Conservation (phyloP, 2,888 invertebrate genomes). For the Amphimallon solstitiale region DNA sequence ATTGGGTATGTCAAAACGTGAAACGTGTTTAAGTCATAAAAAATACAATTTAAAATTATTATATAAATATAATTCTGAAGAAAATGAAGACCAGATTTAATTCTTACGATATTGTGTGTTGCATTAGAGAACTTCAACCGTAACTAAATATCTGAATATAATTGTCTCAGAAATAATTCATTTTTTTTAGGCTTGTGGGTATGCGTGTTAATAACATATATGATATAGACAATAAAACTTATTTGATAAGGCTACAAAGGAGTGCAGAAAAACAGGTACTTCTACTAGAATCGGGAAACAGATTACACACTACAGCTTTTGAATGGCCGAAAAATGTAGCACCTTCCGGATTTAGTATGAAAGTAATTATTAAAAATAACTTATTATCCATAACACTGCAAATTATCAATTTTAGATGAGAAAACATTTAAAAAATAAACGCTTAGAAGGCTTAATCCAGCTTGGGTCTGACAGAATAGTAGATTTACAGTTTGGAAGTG, state of each 20-base stretch:
- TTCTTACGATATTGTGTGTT: slow-evolving; percentile 91
- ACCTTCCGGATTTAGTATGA: slow-evolving; percentile 98
- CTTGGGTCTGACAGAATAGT: slow-evolving; percentile 94
- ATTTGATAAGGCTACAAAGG: slow-evolving; percentile 86
- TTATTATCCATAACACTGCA: background rate
- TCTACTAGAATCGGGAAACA: slow-evolving; percentile 91
- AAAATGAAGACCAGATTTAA: slow-evolving; percentile 94
- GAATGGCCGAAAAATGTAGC: slow-evolving; percentile 98
- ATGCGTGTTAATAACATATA: slow-evolving; percentile 97
- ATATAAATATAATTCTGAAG: background rate
- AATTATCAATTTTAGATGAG: slow-evolving; percentile 75
- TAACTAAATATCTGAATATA: slow-evolving; percentile 56
- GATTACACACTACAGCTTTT: slow-evolving; percentile 94
- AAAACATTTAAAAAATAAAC: slow-evolving; percentile 96
- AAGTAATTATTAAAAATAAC: slow-evolving; percentile 66
- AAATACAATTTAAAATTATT: slow-evolving; percentile 7
- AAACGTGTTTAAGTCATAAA: background rate
- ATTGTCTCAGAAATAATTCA: slow-evolving; percentile 20
- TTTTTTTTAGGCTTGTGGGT: slow-evolving; percentile 76
- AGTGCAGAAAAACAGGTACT: slow-evolving; percentile 89
- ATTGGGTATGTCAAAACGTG: background rate
- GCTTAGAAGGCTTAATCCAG: slow-evolving; percentile 86
- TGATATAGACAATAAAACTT: slow-evolving; percentile 96
- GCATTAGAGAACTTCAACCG: slow-evolving; percentile 87
- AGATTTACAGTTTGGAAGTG: slow-evolving; percentile 93